Conservation (phyloP, 2,888 invertebrate genomes). For the Heliconius ethilla region DNA sequence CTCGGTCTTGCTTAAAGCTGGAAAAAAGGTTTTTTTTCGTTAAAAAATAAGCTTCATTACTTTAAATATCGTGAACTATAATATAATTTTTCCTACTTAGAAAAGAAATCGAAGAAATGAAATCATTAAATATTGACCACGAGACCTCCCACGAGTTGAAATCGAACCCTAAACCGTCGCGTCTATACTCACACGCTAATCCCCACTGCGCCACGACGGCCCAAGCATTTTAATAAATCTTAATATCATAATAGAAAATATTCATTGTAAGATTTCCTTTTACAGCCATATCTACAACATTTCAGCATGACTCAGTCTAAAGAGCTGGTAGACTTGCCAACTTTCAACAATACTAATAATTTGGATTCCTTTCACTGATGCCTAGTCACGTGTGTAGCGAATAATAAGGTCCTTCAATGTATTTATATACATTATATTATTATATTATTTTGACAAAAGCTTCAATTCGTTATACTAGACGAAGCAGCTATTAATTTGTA, state of each 20-base stretch:
- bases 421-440: not conserved
- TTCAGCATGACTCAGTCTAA: constrained; percentile 20
- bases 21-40: no score
- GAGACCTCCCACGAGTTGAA: no score
- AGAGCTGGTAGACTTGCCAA: constrained; percentile 29
- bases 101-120: no score
- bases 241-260: not conserved
- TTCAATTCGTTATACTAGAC: no score
- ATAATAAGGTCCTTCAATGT: not conserved
- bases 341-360: constrained; percentile 29
- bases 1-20: no score
- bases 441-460: no score
- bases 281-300: not conserved
- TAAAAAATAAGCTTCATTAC: no score
- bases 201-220: not conserved
- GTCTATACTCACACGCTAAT: not conserved
- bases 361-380: constrained; percentile 12
- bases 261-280: constrained; percentile 1
- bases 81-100: no score
- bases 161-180: no score
- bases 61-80: no score
- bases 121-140: no score
- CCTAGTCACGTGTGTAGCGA: constrained; percentile 10
- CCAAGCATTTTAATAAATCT: not conserved
- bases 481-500: not conserved